Evolutionary conservation across 2,113 vertebrate species (phyloP).

Genomic region (Oncorhynchus tshawytscha): DNA sequence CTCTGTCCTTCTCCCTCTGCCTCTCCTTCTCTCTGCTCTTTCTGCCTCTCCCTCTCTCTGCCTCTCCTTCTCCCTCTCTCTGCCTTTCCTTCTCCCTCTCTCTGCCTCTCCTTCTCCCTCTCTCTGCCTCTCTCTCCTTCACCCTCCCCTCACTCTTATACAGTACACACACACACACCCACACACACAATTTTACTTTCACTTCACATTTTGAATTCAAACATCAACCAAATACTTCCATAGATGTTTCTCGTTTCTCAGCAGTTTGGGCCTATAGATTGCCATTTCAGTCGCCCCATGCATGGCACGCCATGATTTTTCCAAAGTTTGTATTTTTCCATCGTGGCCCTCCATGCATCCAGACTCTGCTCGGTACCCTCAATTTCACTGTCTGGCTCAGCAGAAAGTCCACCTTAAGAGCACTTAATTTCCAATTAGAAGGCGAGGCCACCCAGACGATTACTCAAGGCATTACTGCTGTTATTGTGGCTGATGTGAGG

Average conservation of each 20-base stretch:
- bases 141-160: not conserved
- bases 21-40: too few relatives aligned
- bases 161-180: too few relatives aligned
- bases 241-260: not conserved
- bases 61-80: not conserved
- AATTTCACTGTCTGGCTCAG: constrained; percentile 29
- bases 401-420: constrained; percentile 21
- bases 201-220: not conserved
- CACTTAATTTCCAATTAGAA: constrained; percentile 37
- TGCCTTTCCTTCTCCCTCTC: too few relatives aligned
- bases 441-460: constrained; percentile 17
- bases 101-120: too few relatives aligned
- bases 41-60: not conserved
- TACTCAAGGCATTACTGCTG: constrained; percentile 28
- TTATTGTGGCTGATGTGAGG: constrained; percentile 14
- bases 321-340: constrained; percentile 14
- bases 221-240: not conserved
- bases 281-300: not conserved
- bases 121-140: too few relatives aligned
- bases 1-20: too few relatives aligned
- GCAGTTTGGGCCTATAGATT: not conserved
- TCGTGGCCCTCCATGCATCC: constrained; percentile 10
- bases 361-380: not conserved
- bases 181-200: not conserved
- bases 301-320: not conserved